A percentile compares a stretch with the other conserved stretches of the same genome.
Conservation (phyloP, 2,797 vertebrate genomes). For the Buphagus erythrorhynchus region DNA sequence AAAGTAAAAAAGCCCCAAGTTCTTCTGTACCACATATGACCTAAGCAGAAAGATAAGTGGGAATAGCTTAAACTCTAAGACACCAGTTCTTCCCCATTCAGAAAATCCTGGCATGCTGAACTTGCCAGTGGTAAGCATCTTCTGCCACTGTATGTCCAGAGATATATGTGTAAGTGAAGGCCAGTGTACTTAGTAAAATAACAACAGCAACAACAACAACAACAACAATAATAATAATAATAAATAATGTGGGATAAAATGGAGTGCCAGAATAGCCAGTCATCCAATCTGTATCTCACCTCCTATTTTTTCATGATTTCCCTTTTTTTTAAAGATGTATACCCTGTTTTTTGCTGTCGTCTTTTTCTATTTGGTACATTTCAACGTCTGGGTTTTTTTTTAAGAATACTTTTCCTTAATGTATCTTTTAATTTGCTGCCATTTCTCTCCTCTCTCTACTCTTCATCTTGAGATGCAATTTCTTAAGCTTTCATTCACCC, state of each 20-base stretch:
- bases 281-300: background rate
- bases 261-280: background rate
- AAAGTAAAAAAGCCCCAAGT: fast-evolving
- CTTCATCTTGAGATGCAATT: background rate
- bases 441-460: background rate
- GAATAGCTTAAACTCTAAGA: background rate
- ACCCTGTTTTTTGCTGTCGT: background rate
- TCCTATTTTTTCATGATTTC: background rate
- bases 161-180: background rate
- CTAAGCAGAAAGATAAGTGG: background rate
- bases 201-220: too few species aligned
- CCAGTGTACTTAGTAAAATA: background rate
- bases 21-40: background rate
- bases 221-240: background rate
- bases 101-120: background rate
- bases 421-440: background rate
- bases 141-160: background rate
- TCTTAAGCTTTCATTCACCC: background rate
- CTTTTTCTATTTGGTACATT: background rate
- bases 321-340: background rate
- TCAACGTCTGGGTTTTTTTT: background rate
- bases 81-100: background rate
- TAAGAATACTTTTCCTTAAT: background rate
- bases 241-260: background rate
- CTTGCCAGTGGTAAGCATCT: background rate